A percentile compares a stretch with the other conserved stretches of the same genome.
Evolutionary conservation across 2,888 invertebrate genomes (phyloP).

Genomic region (Flexamia atlantica): DNA sequence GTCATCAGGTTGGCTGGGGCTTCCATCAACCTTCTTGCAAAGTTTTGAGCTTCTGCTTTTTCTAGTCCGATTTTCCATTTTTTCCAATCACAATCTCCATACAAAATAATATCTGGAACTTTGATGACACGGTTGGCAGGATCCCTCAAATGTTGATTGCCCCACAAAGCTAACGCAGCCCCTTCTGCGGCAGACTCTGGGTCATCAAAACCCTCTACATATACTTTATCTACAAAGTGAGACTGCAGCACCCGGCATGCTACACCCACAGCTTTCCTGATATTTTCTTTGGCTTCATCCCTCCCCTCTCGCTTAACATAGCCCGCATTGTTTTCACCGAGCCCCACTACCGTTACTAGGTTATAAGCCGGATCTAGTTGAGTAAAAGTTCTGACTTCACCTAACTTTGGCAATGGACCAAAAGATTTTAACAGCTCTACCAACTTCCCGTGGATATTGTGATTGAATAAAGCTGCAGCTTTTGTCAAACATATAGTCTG

Average conservation of each 20-base stretch:
- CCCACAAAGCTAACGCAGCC: constrained; percentile 82
- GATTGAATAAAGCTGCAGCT: constrained; percentile 58
- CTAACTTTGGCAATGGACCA: constrained; percentile 77
- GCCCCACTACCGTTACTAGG: constrained; percentile 85
- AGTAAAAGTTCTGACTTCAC: constrained; percentile 80
- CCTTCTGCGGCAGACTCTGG: constrained; percentile 91
- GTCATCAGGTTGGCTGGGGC: constrained; percentile 89
- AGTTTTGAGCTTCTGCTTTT: constrained; percentile 89
- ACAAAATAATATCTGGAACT: constrained; percentile 77
- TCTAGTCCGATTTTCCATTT: constrained; percentile 85
- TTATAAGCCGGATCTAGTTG: constrained; percentile 81
- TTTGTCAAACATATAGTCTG: constrained; percentile 58
- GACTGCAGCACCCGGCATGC: constrained; percentile 79
- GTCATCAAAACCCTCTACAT: constrained; percentile 86
- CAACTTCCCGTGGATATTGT: constrained; percentile 61
- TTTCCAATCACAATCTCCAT: constrained; percentile 82
- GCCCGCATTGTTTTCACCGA: constrained; percentile 83
- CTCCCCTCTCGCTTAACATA: constrained; percentile 83
- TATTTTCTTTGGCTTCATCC: constrained; percentile 86
- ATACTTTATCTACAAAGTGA: constrained; percentile 73
- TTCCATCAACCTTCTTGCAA: constrained; percentile 87
- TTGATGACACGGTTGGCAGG: constrained; percentile 57
- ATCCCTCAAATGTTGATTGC: constrained; percentile 83
- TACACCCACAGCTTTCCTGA: constrained; percentile 82
- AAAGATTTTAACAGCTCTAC: constrained; percentile 64